Evolutionary conservation across 2,113 vertebrate species (phyloP).

Genomic region (Brachypodius melanocephalos): DNA sequence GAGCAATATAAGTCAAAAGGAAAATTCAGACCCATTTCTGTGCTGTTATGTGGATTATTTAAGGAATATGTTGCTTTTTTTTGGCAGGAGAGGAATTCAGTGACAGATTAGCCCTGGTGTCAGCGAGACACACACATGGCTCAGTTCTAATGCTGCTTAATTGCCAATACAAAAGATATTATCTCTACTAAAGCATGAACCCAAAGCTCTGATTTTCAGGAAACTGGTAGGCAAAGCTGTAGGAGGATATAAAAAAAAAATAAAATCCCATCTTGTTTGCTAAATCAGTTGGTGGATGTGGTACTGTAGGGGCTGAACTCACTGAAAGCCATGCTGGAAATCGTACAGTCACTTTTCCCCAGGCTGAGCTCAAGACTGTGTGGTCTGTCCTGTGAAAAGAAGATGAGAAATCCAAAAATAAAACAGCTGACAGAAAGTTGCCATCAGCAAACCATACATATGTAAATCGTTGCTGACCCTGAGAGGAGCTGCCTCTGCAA

Average conservation of each 20-base stretch:
- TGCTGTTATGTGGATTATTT: background rate
- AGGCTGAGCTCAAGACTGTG: constrained; percentile 36
- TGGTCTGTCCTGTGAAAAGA: constrained; percentile 59
- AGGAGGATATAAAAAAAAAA: background rate
- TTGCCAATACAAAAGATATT: background rate
- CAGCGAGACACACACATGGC: background rate
- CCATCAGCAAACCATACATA: constrained; percentile 20
- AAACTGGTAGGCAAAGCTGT: constrained; percentile 28
- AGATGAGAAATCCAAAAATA: constrained; percentile 66
- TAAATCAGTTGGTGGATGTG: constrained; percentile 40
- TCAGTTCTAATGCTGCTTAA: background rate
- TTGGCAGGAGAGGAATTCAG: background rate
- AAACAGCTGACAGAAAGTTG: constrained; percentile 55
- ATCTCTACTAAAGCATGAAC: background rate
- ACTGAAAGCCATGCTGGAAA: background rate
- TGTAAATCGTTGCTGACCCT: constrained; percentile 54
- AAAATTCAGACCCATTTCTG: background rate
- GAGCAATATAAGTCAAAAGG: background rate
- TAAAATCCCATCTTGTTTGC: background rate
- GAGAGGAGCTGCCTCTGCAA: constrained; percentile 52
- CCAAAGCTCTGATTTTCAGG: background rate
- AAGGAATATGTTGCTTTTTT: background rate
- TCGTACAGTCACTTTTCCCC: background rate
- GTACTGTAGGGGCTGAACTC: background rate
- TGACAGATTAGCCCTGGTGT: background rate